phyloP scores from a whole-genome alignment of 2,797 vertebrate species.

The Urosaurus nigricauda region DNA sequence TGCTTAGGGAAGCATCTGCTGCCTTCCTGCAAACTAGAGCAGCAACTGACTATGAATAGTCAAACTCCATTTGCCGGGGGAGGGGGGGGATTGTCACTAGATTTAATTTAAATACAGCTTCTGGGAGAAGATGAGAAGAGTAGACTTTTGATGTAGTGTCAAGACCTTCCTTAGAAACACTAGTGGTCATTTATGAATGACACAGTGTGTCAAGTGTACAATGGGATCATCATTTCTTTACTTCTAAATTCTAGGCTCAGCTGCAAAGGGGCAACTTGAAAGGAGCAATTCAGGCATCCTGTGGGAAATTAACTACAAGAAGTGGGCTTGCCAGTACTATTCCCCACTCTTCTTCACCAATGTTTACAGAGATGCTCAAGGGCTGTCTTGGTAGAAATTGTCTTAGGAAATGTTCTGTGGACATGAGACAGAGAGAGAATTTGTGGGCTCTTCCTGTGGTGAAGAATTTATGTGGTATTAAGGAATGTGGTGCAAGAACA shows the following conservation, averaged over 20 bases:
- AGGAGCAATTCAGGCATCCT: no score
- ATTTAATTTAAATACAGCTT: slow-evolving; percentile 1
- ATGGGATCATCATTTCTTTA: neutral
- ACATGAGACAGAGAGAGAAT: neutral
- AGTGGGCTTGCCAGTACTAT: neutral
- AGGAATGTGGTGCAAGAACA: neutral
- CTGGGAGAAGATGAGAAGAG: neutral
- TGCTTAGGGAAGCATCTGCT: neutral
- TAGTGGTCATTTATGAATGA: neutral
- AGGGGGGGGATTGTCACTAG: neutral
- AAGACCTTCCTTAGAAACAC: neutral
- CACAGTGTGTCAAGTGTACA: neutral
- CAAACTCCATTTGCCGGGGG: neutral
- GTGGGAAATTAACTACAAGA: neutral
- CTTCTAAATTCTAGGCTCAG: neutral
- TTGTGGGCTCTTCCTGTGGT: no score
- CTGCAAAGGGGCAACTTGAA: neutral
- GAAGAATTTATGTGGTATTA: neutral
- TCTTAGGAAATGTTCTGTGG: neutral
- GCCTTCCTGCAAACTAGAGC: neutral
- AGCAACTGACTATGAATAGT: neutral
- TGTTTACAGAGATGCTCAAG: neutral
- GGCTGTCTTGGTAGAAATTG: neutral
- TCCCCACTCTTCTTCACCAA: no score
- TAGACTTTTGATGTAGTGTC: neutral